Base-by-base conservation (phyloP, 2,113 vertebrate species). In the Camelus dromedarius region DNA sequence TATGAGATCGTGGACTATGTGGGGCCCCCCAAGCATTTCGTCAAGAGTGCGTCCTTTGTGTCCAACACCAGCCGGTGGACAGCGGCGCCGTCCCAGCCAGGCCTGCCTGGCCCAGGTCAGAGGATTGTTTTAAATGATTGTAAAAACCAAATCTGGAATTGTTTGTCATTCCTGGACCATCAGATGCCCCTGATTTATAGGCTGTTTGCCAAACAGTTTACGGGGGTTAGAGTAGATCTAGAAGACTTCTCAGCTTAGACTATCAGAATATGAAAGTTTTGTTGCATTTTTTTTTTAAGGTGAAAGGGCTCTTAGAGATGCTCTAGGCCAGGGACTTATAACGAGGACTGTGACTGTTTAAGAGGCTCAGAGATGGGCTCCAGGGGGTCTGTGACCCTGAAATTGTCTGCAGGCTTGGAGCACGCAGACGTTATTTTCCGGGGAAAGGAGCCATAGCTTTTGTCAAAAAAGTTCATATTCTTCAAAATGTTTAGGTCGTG, bases 71-170 rank as follows among this genome's bases (percentile, higher is more conserved):
- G 97, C 58, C 95, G 98, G 54, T 98, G 97, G 98, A 14, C 79
- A 0, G 35, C 18, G 11, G 64, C 15, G 0, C 0, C 75, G 1
- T 38, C 28, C 52, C 96, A 86, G 48, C 48, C 97, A 24, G 72
- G 16, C 3, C 52, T 96, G 2, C 99, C 99, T 0, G 99, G 98
- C n/a, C 99, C 99, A 98, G 99, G 99, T 99, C 81, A 97, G 97
- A 77, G 26, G 54, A 69, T 3, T 19, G 50, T 35, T 85, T 35
- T 35, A 86, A 75, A 56, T 46, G 83, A 66, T 9, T 32, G 9
- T 95, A 60, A 88, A 83, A 62, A 32, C 75, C 38, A 35, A 50
- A 50, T n/a, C 85, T 22, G 28, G 83, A 48, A 58, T 52, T 91
- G 62, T 92, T 64, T 92, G 81, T 58, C 90, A 93, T 96, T 97